Conservation (phyloP, 1,140 invertebrate genomes). For the Pemphigus obesinymphae region DNA sequence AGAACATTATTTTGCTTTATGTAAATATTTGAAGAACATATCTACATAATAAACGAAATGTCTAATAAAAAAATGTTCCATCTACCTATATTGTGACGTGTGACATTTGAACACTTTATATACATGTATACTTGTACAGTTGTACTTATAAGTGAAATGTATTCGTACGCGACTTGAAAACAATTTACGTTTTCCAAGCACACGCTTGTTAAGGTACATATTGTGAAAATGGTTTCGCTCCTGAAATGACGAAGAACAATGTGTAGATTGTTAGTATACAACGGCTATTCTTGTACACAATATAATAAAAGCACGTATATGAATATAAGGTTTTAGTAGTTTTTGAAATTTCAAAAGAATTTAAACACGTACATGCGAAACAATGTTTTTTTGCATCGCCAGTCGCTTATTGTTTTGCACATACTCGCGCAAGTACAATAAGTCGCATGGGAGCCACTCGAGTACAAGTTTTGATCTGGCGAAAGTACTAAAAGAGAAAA, state of each 20-base stretch:
- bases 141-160: no score
- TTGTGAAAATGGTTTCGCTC: not conserved
- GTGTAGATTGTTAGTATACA: not conserved
- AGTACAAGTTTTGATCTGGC: conserved; percentile 30
- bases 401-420: conserved; percentile 13
- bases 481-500: not conserved
- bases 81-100: no score
- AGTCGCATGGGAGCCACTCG: not conserved
- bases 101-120: no score
- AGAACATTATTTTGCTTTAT: no score
- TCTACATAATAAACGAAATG: no score
- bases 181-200: not conserved
- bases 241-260: not conserved
- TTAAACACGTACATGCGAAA: not conserved
- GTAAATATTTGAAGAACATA: no score
- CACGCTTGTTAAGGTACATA: conserved; percentile 7
- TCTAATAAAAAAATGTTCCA: no score
- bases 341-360: conserved; percentile 30
- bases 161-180: not conserved
- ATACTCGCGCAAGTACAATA: not conserved
- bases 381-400: not conserved
- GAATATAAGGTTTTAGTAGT: not conserved
- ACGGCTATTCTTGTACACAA: not conserved
- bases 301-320: not conserved
- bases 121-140: no score